Conservation (phyloP, 1,140 invertebrate species). For the Drosophila lini region DNA sequence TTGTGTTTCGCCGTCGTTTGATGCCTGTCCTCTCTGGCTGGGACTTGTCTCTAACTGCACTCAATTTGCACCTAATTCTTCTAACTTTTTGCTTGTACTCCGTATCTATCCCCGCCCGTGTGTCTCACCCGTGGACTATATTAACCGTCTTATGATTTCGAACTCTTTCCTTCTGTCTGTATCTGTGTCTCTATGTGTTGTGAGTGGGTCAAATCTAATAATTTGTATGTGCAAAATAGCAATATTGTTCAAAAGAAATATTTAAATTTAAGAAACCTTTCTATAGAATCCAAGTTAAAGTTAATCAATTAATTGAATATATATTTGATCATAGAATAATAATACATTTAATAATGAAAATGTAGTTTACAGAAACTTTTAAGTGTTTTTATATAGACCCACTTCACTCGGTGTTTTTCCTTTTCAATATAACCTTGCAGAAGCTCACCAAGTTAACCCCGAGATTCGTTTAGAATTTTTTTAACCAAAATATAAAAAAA, state of each 20-base stretch:
- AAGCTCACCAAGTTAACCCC: too few species aligned
- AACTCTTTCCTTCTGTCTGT: conserved; percentile 16
- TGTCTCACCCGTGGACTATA: conserved; percentile 32
- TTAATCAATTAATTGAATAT: too few species aligned
- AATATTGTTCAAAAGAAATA: not conserved
- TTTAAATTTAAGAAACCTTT: not conserved
- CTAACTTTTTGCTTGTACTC: conserved; percentile 60
- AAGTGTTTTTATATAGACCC: not conserved
- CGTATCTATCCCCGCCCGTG: conserved; percentile 32
- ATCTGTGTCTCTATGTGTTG: conserved; percentile 30
- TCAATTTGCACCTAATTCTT: conserved; percentile 68
- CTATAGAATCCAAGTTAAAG: too few species aligned
- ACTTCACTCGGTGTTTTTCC: conserved; percentile 19
- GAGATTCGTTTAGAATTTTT: not conserved
- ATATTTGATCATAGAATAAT: not conserved
- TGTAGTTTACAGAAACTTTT: not conserved
- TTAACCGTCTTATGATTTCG: conserved; percentile 49
- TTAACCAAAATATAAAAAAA: not conserved
- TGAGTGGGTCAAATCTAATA: conserved; percentile 13
- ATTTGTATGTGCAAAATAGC: not conserved
- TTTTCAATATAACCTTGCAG: conserved; percentile 18
- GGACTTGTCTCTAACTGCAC: conserved; percentile 62
- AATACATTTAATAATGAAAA: not conserved
- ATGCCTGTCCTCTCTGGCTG: conserved; percentile 12
- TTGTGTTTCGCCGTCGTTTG: not conserved